These are phyloP conservation scores for Sorex fumeus DNA, from an alignment of 2,113 vertebrate species.

Conservation along the genomic window DNA sequence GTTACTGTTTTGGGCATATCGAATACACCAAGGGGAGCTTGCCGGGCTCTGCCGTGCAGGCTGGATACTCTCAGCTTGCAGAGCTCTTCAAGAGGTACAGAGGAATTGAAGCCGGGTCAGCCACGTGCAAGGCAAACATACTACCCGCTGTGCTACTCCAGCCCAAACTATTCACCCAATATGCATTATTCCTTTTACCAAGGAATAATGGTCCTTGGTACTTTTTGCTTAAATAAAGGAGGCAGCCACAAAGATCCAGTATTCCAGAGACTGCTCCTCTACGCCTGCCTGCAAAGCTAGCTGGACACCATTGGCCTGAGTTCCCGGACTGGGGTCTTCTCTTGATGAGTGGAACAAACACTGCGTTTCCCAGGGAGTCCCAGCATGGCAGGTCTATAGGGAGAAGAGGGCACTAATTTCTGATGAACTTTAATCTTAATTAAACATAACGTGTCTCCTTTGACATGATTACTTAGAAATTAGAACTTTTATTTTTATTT, in stretches of 20 bases:
- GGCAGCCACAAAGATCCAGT: slow-evolving; percentile 62
- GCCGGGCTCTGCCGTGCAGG: no score
- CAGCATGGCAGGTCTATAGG: not conserved
- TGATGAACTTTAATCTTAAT: not conserved
- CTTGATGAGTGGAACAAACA: not conserved
- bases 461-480: not conserved
- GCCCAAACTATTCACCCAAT: not conserved
- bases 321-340: not conserved
- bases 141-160: no score
- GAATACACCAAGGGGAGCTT: no score
- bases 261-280: slow-evolving; percentile 54
- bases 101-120: no score
- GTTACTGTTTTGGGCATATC: no score
- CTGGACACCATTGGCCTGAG: slow-evolving; percentile 16
- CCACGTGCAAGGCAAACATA: no score
- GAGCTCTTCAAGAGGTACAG: no score
- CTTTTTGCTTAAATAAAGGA: slow-evolving; percentile 60
- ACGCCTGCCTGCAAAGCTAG: not conserved
- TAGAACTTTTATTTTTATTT: not conserved
- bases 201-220: not conserved
- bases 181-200: slow-evolving; percentile 53
- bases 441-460: not conserved
- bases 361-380: not conserved
- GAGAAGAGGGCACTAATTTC: not conserved
- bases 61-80: no score